A percentile compares a stretch with the other conserved stretches of the same genome.
phyloP scores from a whole-genome alignment of 2,888 invertebrate genomes.

The Leucophora obtusa region DNA sequence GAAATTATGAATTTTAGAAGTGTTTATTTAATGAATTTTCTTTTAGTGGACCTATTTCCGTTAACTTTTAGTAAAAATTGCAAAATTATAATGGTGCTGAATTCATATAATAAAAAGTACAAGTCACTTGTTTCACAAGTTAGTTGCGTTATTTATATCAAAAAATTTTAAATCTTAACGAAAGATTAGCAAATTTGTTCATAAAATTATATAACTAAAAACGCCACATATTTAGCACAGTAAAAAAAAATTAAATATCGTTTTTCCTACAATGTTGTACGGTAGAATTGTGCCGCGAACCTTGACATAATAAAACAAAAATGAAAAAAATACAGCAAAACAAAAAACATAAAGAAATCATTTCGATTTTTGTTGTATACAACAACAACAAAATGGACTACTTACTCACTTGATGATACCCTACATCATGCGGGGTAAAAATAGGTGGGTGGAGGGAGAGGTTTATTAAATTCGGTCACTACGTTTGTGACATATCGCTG shows the following conservation, averaged over 20 bases:
- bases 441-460: too few species aligned
- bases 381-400: constrained; percentile 21
- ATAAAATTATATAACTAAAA: neutral
- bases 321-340: constrained; percentile 13
- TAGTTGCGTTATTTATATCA: too few species aligned
- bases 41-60: too few species aligned
- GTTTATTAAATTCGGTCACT: too few species aligned
- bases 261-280: constrained; percentile 51
- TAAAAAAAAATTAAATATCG: neutral
- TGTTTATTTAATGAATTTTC: too few species aligned
- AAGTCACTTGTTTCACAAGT: too few species aligned
- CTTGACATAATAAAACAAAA: constrained; percentile 73
- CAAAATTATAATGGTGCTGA: too few species aligned
- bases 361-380: neutral
- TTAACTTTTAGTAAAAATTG: too few species aligned
- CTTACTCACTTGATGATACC: neutral
- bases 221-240: neutral
- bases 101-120: too few species aligned
- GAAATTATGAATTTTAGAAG: too few species aligned
- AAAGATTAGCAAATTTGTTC: neutral
- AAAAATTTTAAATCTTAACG: too few species aligned
- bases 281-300: constrained; percentile 74
- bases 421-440: neutral
- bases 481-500: too few species aligned
- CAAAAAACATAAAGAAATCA: constrained; percentile 4